Percentiles rank a stretch among this genome's conserved stretches.
phyloP scores from a whole-genome alignment of 2,797 vertebrate species.

The Lindbergichthys nudifrons region DNA sequence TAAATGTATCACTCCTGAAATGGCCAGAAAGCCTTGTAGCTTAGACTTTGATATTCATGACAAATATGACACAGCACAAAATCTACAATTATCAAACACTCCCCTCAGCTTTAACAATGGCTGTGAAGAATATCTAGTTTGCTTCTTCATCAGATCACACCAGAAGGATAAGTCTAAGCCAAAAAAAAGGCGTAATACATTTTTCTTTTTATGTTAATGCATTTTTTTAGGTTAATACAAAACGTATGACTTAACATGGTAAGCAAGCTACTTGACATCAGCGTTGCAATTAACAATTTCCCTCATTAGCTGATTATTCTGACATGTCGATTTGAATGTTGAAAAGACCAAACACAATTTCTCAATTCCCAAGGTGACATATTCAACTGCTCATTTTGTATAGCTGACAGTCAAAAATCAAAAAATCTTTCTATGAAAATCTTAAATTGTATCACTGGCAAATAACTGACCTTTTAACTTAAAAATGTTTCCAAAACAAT shows the following conservation, averaged over 20 bases:
- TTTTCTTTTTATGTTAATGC: background rate
- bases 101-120: background rate
- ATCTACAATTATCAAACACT: background rate
- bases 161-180: no score
- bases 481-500: background rate
- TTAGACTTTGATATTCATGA: background rate
- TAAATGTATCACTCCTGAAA: background rate
- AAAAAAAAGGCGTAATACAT: background rate
- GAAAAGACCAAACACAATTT: background rate
- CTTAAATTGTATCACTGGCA: background rate
- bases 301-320: background rate
- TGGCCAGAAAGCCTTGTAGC: background rate
- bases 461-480: background rate
- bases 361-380: no score
- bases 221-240: background rate
- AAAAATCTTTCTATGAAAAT: background rate
- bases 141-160: background rate
- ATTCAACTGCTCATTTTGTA: background rate
- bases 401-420: background rate
- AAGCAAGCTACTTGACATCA: background rate
- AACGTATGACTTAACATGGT: background rate
- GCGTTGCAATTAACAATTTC: background rate
- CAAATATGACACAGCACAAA: background rate
- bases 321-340: background rate
- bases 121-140: background rate